Percentiles rank a stretch among this genome's conserved stretches.
Conservation (phyloP, 2,888 invertebrate species). For the Melipona bicolor region DNA sequence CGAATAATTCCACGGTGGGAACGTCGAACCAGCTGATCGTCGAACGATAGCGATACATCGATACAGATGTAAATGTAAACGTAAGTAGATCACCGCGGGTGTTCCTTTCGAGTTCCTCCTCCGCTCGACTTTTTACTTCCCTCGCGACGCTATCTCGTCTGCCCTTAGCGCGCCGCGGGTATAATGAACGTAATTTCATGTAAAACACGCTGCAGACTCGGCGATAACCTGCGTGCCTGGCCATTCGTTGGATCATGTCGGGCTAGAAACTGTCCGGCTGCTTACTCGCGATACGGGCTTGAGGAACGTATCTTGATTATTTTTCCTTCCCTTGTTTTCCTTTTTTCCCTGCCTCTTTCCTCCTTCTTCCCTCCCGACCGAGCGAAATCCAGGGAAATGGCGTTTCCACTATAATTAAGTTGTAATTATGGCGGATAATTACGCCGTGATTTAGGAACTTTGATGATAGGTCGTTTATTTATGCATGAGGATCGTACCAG, state of each 20-base stretch:
- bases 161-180: not conserved
- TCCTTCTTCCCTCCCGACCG: no score
- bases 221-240: not conserved
- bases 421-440: not conserved
- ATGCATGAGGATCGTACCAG: no score
- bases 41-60: constrained; percentile 1
- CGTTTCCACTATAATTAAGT: not conserved
- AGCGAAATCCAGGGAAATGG: not conserved
- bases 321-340: not conserved
- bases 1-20: not conserved
- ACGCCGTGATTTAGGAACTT: not conserved
- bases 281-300: not conserved
- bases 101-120: constrained; percentile 28
- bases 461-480: not conserved
- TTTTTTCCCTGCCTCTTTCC: not conserved
- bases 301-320: constrained; percentile 3
- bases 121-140: constrained; percentile 14
- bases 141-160: not conserved
- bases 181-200: constrained; percentile 28
- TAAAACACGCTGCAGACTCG: constrained; percentile 18
- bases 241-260: constrained; percentile 1
- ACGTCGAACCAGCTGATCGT: constrained; percentile 17
- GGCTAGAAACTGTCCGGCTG: not conserved
- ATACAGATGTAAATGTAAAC: not conserved
- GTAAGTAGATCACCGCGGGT: constrained; percentile 50